Evolutionary conservation across 2,113 vertebrate species (phyloP), one percentile per base, ranked within the genome.

Genomic region (Sinocyclocheilus anophthalmus): DNA sequence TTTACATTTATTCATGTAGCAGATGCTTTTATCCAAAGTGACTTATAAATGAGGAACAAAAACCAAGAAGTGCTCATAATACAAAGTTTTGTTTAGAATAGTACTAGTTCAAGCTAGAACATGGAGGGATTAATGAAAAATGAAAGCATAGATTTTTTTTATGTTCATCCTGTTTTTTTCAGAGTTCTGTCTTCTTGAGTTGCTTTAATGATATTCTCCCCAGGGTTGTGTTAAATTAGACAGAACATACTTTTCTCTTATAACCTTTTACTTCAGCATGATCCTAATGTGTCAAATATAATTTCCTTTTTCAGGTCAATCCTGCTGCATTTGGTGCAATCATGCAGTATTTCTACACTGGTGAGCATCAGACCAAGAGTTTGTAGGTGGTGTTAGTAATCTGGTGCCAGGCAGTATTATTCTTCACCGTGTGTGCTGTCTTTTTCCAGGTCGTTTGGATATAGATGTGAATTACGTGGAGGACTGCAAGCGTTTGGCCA

Each of bases 331-430:
- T 99, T 87, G 95, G 95, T 77, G 95, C 97, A 81, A 94, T 99
- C 85, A 91, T 99, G 91, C 97, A 98, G 86, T 99, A 98, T 92
- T 93, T 99, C 0, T 99, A 99, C 88, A 99, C 97, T 94, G 98
- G 97, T 99, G 91, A 92, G 92, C 70, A 18, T 82, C 61, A 55
- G 42, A 45, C 37, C 37, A 37, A 37, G 42, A 50, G 73, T 26
- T 26, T 30, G 26, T 11, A 6, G 12, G 3, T 24, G 11, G 39
- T 7, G 24, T 39, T 42, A 33, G 8, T 9, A 1, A 2, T 50
- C 53, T 30, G 45, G 53, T 84, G 18, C 2, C 55, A 65, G 48
- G 30, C 12, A 24, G 33, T 37, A 1, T 75, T n/a, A 18, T 57
- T 61, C 4, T 37, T 79, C 53, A 57, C 37, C 24, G 2, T n/a